A percentile compares a stretch with the other conserved stretches of the same genome.
These are phyloP conservation scores for Belgica antarctica DNA, from an alignment of 2,888 invertebrate genomes.

Conservation along the genomic window DNA sequence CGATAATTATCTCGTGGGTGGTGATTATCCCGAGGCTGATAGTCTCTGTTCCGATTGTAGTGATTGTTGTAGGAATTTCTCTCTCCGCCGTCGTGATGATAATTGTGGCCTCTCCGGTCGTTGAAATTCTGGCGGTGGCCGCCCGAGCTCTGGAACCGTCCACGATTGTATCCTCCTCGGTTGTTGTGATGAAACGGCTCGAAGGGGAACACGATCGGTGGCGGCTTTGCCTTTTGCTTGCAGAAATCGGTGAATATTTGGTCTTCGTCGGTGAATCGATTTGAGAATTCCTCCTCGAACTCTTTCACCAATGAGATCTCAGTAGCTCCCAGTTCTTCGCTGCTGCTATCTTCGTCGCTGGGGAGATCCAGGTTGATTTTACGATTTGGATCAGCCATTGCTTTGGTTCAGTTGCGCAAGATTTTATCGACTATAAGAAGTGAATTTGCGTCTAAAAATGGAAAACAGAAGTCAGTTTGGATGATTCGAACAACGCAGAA, in stretches of 20 bases:
- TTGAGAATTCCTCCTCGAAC: slow-evolving; percentile 32
- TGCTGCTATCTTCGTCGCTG: background rate
- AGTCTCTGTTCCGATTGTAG: background rate
- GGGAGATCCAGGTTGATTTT: slow-evolving; percentile 34
- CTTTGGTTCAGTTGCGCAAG: background rate
- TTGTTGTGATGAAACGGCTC: slow-evolving; percentile 3
- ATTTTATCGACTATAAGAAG: slow-evolving; percentile 35
- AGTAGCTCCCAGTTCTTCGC: background rate
- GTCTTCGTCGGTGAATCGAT: slow-evolving; percentile 33
- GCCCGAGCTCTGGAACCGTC: background rate
- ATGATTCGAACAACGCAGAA: slow-evolving; percentile 10
- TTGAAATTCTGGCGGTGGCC: background rate
- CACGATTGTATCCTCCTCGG: background rate
- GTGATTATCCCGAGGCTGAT: no score
- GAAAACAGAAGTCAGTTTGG: no score
- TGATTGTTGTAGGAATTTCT: background rate
- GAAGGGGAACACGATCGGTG: slow-evolving; percentile 33
- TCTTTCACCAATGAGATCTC: slow-evolving; percentile 26
- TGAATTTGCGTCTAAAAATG: slow-evolving; percentile 42
- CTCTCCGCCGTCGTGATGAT: background rate
- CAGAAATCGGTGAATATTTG: slow-evolving; percentile 23
- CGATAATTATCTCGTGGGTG: no score
- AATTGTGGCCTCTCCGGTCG: background rate
- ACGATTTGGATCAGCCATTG: slow-evolving; percentile 39
- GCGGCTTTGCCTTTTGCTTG: slow-evolving; percentile 20